Percentiles rank a stretch among this genome's conserved stretches.
Evolutionary conservation across 2,888 invertebrate species (phyloP).

Genomic region (Biston betularia): DNA sequence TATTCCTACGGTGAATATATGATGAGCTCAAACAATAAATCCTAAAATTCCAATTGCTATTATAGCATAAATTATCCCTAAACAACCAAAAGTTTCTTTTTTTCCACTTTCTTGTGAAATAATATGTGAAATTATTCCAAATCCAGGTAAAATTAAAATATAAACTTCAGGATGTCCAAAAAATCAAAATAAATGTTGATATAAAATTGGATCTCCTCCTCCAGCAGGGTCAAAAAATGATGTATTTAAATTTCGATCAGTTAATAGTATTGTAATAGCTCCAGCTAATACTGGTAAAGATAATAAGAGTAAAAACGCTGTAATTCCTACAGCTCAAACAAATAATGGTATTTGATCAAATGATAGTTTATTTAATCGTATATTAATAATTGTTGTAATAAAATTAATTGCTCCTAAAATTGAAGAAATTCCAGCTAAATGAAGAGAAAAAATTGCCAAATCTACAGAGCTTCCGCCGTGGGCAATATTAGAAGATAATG

Average conservation of each 20-base stretch:
- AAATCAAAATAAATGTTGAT: constrained; percentile 95
- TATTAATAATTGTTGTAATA: constrained; percentile 91
- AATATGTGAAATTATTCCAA: constrained; percentile 93
- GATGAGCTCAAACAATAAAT: constrained; percentile 94
- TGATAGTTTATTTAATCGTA: constrained; percentile 86
- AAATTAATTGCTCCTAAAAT: constrained; percentile 93
- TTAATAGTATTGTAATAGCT: constrained; percentile 92
- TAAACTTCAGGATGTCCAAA: constrained; percentile 96
- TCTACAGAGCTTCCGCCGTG: constrained; percentile 90
- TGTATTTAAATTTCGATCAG: constrained; percentile 93
- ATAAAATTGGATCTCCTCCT: constrained; percentile 93
- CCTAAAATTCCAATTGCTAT: constrained; percentile 92
- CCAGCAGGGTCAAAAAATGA: constrained; percentile 93
- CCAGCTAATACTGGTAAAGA: constrained; percentile 92
- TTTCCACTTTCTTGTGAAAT: constrained; percentile 91
- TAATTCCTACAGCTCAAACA: constrained; percentile 89
- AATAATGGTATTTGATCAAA: constrained; percentile 90
- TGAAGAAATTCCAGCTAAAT: constrained; percentile 90
- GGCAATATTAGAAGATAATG: constrained; percentile 87
- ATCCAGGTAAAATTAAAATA: constrained; percentile 94
- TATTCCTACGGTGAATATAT: constrained; percentile 94
- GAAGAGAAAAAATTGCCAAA: constrained; percentile 91
- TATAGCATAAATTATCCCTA: constrained; percentile 95
- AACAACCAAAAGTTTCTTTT: constrained; percentile 90
- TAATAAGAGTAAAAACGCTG: constrained; percentile 85